Percentiles rank a stretch among this genome's conserved stretches.
These are phyloP conservation scores for Folsomia candida DNA, from an alignment of 2,888 invertebrate genomes.

Conservation along the genomic window DNA sequence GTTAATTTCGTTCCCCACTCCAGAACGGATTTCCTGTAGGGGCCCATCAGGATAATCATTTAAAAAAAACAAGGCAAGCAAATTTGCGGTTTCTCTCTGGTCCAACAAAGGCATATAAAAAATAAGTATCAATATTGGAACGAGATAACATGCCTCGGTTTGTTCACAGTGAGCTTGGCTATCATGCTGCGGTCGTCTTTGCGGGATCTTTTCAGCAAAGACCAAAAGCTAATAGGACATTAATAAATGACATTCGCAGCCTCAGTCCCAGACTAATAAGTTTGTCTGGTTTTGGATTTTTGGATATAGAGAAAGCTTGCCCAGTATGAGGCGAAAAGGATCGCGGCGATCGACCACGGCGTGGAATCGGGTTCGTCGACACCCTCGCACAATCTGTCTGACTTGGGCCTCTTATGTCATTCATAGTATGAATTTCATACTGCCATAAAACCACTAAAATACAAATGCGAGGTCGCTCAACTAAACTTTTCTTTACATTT, in stretches of 20 bases:
- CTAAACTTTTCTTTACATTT: not conserved
- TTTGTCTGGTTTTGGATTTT: not conserved
- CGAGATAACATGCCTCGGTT: too few relatives aligned
- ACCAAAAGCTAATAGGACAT: not conserved
- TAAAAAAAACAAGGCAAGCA: too few relatives aligned
- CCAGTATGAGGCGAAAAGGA: not conserved
- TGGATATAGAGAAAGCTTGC: too few relatives aligned
- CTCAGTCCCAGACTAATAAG: conserved; percentile 2
- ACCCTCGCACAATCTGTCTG: not conserved
- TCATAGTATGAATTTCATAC: not conserved
- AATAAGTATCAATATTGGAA: too few relatives aligned
- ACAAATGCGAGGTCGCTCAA: not conserved
- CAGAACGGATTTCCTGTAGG: not conserved
- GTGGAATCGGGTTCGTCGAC: not conserved
- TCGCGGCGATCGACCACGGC: not conserved
- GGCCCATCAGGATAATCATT: too few relatives aligned
- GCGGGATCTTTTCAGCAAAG: too few relatives aligned
- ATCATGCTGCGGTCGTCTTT: too few relatives aligned
- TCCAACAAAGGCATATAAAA: too few relatives aligned
- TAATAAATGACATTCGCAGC: conserved; percentile 1
- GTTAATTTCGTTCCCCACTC: not conserved
- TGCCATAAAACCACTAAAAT: conserved; percentile 3
- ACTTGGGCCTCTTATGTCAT: not conserved
- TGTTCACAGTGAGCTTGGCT: too few relatives aligned
- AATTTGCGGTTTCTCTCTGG: too few relatives aligned